A percentile compares a stretch with the other conserved stretches of the same genome.
Conservation (phyloP, 2,888 invertebrate species). For the Tuberolachnus salignus region DNA sequence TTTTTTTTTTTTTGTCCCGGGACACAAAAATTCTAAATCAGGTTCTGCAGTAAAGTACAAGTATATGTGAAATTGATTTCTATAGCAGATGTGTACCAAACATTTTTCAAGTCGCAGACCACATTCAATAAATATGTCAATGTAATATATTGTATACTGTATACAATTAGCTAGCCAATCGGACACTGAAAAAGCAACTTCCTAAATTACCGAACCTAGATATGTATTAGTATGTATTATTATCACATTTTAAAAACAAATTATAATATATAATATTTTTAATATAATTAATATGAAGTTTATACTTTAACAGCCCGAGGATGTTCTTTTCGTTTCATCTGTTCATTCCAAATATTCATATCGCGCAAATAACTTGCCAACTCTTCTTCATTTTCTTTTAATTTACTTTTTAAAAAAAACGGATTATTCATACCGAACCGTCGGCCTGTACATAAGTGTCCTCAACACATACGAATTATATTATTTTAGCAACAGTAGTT, state of each 20-base stretch:
- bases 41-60: no score
- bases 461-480: not conserved
- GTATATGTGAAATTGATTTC: conserved; percentile 61
- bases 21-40: no score
- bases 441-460: not conserved
- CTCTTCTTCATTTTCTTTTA: conserved; percentile 75
- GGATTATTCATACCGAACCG: conserved; percentile 60
- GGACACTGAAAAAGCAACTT: no score
- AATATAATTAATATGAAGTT: not conserved
- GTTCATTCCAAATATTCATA: conserved; percentile 59
- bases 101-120: no score
- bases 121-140: no score
- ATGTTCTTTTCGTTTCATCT: conserved; percentile 59
- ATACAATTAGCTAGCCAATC: no score
- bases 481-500: not conserved
- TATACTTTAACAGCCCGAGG: conserved; percentile 40
- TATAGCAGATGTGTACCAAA: not conserved
- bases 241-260: no score
- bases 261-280: no score
- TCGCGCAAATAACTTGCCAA: conserved; percentile 67
- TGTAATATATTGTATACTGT: no score
- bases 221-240: no score
- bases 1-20: no score
- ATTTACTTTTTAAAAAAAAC: conserved; percentile 72
- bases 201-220: no score